A percentile compares a stretch with the other conserved stretches of the same genome.
Conservation (phyloP, 2,888 invertebrate genomes). For the Tholera decimalis region DNA sequence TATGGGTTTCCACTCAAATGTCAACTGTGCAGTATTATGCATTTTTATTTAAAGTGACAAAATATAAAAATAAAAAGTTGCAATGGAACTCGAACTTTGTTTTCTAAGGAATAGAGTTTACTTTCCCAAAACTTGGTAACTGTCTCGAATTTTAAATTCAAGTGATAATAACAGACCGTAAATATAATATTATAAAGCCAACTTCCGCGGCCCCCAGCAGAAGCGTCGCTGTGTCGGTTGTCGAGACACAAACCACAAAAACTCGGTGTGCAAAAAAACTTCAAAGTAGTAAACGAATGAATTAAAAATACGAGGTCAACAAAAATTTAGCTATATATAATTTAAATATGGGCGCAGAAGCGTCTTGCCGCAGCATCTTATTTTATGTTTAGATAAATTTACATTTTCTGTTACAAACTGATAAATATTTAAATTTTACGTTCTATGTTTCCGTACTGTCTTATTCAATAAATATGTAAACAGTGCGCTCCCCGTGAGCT, state of each 20-base stretch:
- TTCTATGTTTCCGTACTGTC: background rate
- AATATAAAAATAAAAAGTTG: too few species aligned
- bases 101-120: too few species aligned
- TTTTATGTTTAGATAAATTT: background rate
- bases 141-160: too few species aligned
- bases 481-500: background rate
- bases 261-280: background rate
- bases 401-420: conserved; percentile 16
- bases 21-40: too few species aligned
- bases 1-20: too few species aligned
- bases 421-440: conserved; percentile 28
- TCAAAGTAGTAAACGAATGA: too few species aligned
- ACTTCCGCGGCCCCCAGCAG: background rate
- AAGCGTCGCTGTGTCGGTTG: background rate
- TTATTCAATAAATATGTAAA: conserved; percentile 39
- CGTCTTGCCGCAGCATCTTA: background rate
- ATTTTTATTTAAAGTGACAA: too few species aligned
- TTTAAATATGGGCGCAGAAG: background rate
- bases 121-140: too few species aligned
- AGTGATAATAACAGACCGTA: background rate
- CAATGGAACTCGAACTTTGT: too few species aligned
- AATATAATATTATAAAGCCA: background rate
- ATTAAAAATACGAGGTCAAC: conserved; percentile 4
- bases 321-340: background rate
- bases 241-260: background rate